These are phyloP conservation scores for Nycticebus coucang DNA, from an alignment of 2,113 vertebrate genomes.

Conservation along the genomic window DNA sequence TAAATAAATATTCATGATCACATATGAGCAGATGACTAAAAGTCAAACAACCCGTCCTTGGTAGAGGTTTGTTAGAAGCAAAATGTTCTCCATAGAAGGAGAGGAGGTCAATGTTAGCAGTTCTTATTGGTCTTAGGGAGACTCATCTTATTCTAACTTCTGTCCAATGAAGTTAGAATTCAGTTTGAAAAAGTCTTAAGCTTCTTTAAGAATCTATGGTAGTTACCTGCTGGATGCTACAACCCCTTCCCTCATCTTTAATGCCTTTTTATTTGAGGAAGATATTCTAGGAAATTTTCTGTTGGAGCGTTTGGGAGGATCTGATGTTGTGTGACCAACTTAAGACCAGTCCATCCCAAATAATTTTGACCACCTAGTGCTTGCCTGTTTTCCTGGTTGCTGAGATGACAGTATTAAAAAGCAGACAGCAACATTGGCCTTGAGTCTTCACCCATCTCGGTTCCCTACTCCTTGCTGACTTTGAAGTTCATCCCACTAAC, in stretches of 20 bases:
- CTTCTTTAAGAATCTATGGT: background rate
- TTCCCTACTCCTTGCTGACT: background rate
- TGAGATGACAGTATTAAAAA: background rate
- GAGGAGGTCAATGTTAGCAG: background rate
- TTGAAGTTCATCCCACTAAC: background rate
- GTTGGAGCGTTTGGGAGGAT: background rate
- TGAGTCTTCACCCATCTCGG: background rate
- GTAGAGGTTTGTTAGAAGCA: background rate
- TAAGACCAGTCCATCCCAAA: background rate
- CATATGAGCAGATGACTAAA: background rate
- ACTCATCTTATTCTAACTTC: background rate
- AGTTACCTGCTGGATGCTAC: background rate
- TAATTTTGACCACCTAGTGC: background rate
- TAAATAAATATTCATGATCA: slow-evolving; percentile 12
- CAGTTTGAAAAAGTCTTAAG: background rate
- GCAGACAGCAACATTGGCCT: background rate
- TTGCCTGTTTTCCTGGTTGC: background rate
- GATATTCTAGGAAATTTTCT: slow-evolving; percentile 7
- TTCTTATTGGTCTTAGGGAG: background rate
- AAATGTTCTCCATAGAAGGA: slow-evolving; percentile 31
- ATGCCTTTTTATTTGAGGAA: background rate
- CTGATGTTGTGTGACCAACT: background rate
- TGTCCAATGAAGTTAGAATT: slow-evolving; percentile 17
- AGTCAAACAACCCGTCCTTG: background rate
- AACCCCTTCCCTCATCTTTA: background rate